Percentiles rank a stretch among this genome's conserved stretches.
These are phyloP conservation scores for Paratrypauchen microcephalus DNA, from an alignment of 2,797 vertebrate genomes.

Conservation along the genomic window DNA sequence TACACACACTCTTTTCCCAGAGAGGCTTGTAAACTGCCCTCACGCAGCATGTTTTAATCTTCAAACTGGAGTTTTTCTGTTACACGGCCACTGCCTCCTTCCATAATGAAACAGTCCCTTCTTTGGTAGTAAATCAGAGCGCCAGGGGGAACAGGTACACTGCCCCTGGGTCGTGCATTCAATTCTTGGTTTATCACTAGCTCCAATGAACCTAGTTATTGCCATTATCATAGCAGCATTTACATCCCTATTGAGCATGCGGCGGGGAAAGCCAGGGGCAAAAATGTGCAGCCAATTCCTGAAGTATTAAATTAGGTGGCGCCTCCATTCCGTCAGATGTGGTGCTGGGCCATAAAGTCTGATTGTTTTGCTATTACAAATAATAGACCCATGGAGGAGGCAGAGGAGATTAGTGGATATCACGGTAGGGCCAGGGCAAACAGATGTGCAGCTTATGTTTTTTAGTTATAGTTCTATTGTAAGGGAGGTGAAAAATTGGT, in stretches of 20 bases:
- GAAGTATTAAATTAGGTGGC: conserved; percentile 78
- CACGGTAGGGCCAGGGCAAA: conserved; percentile 60
- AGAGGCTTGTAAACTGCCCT: conserved; percentile 47
- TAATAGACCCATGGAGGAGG: conserved; percentile 75
- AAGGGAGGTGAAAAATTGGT: conserved; percentile 24
- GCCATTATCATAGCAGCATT: conserved; percentile 78
- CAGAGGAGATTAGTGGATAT: conserved; percentile 71
- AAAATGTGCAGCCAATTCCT: conserved; percentile 74
- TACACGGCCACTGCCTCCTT: conserved; percentile 54
- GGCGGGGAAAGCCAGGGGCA: conserved; percentile 65
- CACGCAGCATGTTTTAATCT: conserved; percentile 52
- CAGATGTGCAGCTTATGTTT: conserved; percentile 62
- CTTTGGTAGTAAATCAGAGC: conserved; percentile 62
- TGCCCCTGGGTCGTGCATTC: conserved; percentile 71
- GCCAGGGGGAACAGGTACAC: conserved; percentile 59
- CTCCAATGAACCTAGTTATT: conserved; percentile 78
- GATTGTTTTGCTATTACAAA: conserved; percentile 84
- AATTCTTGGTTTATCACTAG: conserved; percentile 73
- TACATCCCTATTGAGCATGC: conserved; percentile 76
- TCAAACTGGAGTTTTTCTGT: conserved; percentile 49
- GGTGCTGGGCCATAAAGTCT: conserved; percentile 79
- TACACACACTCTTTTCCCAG: conserved; percentile 45
- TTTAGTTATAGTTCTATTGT: conserved; percentile 55
- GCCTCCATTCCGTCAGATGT: conserved; percentile 72
- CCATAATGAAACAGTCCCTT: conserved; percentile 59